Evolutionary conservation across 1,140 invertebrate genomes (phyloP).

Genomic region (Philopotamus ludificatus): DNA sequence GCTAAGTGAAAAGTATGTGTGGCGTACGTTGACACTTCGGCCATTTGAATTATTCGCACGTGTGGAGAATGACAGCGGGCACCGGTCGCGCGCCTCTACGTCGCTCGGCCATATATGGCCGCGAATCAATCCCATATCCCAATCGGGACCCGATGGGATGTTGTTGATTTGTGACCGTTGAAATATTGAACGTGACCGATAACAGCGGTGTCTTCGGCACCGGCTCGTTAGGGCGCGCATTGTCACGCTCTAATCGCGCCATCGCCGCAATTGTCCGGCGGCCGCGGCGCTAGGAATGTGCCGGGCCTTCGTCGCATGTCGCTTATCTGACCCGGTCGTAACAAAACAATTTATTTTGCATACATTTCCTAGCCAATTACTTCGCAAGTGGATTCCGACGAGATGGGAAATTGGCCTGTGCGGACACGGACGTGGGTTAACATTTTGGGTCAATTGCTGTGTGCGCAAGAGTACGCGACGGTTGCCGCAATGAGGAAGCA

Average conservation of each 20-base stretch:
- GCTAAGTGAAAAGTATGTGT: too few species aligned
- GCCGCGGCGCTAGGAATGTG: background rate
- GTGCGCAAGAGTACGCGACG: too few species aligned
- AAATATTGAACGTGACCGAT: slow-evolving; percentile 7
- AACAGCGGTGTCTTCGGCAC: background rate
- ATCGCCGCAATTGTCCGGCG: background rate
- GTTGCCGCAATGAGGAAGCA: background rate
- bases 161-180: too few species aligned
- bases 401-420: background rate
- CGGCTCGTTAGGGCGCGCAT: background rate
- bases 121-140: too few species aligned
- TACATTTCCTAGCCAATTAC: slow-evolving; percentile 10
- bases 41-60: too few species aligned
- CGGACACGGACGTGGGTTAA: background rate
- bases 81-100: too few species aligned
- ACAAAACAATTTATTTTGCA: slow-evolving; percentile 13
- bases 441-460: background rate
- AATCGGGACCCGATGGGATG: too few species aligned
- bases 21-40: too few species aligned
- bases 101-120: too few species aligned
- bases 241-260: background rate
- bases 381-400: background rate
- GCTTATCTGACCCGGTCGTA: slow-evolving; percentile 3
- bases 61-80: too few species aligned
- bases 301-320: background rate